Base-by-base conservation (phyloP, 2,113 vertebrate species). In the Meleagris gallopavo region DNA sequence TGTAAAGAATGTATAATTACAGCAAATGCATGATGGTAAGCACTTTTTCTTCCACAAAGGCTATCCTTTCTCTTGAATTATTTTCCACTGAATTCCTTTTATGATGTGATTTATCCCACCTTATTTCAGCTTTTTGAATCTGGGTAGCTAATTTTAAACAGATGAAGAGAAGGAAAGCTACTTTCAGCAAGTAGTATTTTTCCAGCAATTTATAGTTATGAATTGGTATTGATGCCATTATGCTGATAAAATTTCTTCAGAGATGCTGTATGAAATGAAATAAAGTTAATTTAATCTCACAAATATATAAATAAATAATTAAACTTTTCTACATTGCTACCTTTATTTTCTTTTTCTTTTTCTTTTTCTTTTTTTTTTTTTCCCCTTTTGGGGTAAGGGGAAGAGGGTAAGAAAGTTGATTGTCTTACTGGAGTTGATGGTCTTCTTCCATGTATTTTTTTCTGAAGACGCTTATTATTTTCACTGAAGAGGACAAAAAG, bases 1-100 rank as follows among this genome's bases (percentile, higher is more conserved):
- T 72, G 41, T 90, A 93, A 94, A 88, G 25, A 12, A 90, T 88
- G 25, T 57, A n/a, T 81, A 88, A 82, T 92, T 96, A 58, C 15
- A 69, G 5, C 24, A 82, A 93, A 86, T 52, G 20, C 8, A 67
- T 78, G 73, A 64, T 50, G 19, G 29, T 66, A 93, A 95, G 54
- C 65, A 48, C 4, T 40, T 86, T 88, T 94, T 90, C 29, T 55
- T 55, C 29, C 54, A 83, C 38, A 90, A 89, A 79, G 20, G 24
- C 21, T 75, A 21, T 48, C 5, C 14, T 86, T 71, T 86, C 22
- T 60, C 41, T 36, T 65, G 17, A 15, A 79, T 76, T 90, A 66
- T 57, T 93, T 95, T 82, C 40, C 66, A 54, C 21, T 84, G 54
- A 66, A 83, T 95, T 94, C 13, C 83, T 88, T 94, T 76, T 73